Base-by-base conservation (phyloP, 1,140 invertebrate genomes). In the Trypoxylus dichotomus region DNA sequence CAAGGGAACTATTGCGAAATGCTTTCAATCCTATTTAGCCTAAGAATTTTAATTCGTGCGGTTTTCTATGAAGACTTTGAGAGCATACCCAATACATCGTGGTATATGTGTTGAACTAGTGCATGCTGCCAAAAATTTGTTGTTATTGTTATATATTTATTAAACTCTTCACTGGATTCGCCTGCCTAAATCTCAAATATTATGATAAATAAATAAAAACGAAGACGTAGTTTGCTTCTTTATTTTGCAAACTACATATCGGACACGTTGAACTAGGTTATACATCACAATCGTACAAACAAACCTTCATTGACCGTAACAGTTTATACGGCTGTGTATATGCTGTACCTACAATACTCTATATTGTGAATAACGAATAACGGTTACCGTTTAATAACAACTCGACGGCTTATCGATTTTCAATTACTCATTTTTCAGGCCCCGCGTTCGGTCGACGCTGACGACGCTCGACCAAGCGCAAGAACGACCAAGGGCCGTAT, bases 401-500 rank as follows among this genome's bases (percentile, higher is more conserved):
- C 60, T 68, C 60, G 60, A 29, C 60, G 60, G 60, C 60, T 68
- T 78, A 78, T 78, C 74, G 77, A 78, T 78, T 78, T 37, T 78
- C 77, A 78, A 75, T 78, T 78, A 78, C 72, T 77, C 76, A 77
- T 77, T 72, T 77, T 77, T 77, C 76, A 77, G 68, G 37, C 76
- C 76, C 60, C 72, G 21, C 68, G 29, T 54, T 54, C 47, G 15
- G 47, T 19, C 47, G 47, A 19, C 47, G 47, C 13, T n/a, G 1
- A 15, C 47, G 15, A 15, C 60, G 21, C 21, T 29, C 60, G 60
- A 29, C 11, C 60, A 6, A 68, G 25, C 21, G 60, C 21, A 68
- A 68, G 60, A 68, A 27, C 60, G 60, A 68, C 60, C 60, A 24
- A 68, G 60, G 60, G 60, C 27, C 72, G 41, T 42, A 42, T 42